A percentile compares a stretch with the other conserved stretches of the same genome.
phyloP scores from a whole-genome alignment of 2,888 invertebrate species.

The Himalopsyche japonica region DNA sequence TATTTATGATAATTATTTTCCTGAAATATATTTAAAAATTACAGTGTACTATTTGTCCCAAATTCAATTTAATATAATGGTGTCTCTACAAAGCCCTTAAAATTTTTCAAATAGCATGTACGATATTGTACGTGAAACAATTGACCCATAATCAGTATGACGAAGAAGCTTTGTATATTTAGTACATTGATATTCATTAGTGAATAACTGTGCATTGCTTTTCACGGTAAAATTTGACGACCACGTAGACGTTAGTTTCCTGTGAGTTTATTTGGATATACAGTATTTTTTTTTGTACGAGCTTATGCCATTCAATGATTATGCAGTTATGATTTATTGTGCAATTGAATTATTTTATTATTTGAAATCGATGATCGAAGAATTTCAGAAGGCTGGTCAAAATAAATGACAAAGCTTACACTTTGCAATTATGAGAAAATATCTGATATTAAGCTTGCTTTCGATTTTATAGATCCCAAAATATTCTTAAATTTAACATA shows the following conservation, averaged over 20 bases:
- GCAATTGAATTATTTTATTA: not conserved
- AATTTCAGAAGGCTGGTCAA: not conserved
- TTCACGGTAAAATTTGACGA: not conserved
- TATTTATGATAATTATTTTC: too few species aligned
- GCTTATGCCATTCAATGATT: not conserved
- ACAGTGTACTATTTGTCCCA: not conserved
- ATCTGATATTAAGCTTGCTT: too few species aligned
- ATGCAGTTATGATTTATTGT: not conserved
- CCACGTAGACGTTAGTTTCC: constrained; percentile 25
- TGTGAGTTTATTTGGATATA: not conserved
- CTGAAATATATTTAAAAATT: too few species aligned
- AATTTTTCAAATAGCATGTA: not conserved
- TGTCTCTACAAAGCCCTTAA: not conserved
- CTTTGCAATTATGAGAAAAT: too few species aligned
- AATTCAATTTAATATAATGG: not conserved
- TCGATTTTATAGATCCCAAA: too few species aligned
- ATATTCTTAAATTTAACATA: too few species aligned
- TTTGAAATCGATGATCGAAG: not conserved
- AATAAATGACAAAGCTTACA: not conserved
- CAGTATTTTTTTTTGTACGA: not conserved
- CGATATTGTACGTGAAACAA: constrained; percentile 19
- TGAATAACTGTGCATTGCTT: not conserved
- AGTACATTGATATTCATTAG: not conserved
- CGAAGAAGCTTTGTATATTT: not conserved
- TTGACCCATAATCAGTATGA: constrained; percentile 21